Conservation (phyloP, 2,797 vertebrate species). For the Menidia menidia region DNA sequence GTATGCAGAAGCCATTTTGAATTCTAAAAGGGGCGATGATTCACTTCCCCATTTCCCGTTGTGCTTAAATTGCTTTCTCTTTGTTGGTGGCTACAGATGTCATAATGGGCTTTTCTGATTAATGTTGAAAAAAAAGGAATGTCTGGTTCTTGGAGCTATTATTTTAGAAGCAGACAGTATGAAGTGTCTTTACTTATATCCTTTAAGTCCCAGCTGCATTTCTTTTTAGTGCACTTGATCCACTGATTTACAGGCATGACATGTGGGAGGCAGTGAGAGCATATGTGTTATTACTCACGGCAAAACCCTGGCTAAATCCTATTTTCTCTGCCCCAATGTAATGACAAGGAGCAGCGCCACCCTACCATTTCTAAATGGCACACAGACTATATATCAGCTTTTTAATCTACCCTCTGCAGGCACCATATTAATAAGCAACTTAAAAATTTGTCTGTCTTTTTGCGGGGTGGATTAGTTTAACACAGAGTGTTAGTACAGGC, state of each 20-base stretch:
- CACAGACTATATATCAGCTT: slow-evolving; percentile 77
- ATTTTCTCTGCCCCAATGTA: slow-evolving; percentile 67
- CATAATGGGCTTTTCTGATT: slow-evolving; percentile 20
- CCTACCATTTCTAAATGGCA: slow-evolving; percentile 69
- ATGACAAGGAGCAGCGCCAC: slow-evolving; percentile 66
- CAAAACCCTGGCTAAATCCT: slow-evolving; percentile 67
- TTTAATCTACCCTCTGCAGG: slow-evolving; percentile 76
- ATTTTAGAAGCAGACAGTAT: slow-evolving; percentile 40
- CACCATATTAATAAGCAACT: slow-evolving; percentile 73
- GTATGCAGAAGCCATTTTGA: slow-evolving; percentile 28
- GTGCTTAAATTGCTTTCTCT: slow-evolving; percentile 13
- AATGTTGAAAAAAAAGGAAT: slow-evolving; percentile 1
- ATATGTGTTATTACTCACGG: slow-evolving; percentile 68
- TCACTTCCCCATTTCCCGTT: slow-evolving; percentile 5
- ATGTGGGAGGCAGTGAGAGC: slow-evolving; percentile 60
- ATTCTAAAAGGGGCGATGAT: slow-evolving; percentile 11
- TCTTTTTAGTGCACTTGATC: slow-evolving; percentile 70
- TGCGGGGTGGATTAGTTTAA: slow-evolving; percentile 71
- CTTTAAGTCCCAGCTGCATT: slow-evolving; percentile 33
- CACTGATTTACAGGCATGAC: slow-evolving; percentile 70
- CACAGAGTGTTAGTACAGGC: slow-evolving; percentile 58
- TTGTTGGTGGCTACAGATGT: slow-evolving; percentile 10
- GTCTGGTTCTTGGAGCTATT: slow-evolving; percentile 26
- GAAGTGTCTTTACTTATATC: slow-evolving; percentile 47
- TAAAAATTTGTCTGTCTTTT: slow-evolving; percentile 72